Evolutionary conservation across 2,888 invertebrate species (phyloP), one percentile per base, ranked within the genome.

Genomic region (Ochropleura leucogaster): DNA sequence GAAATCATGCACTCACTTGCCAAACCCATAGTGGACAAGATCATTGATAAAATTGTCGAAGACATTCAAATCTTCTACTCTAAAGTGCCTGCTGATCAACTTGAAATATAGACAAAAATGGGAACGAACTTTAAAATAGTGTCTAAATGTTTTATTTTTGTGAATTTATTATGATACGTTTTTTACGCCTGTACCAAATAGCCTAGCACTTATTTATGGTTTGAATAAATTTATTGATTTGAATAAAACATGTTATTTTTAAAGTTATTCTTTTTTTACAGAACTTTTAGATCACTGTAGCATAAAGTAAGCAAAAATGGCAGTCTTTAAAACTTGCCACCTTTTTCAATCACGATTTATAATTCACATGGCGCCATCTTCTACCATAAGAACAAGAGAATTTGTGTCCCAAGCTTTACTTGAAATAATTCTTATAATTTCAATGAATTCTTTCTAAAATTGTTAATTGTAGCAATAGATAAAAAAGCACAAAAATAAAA

Each of bases 1-100:
- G 89, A 90, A 3, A 10, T 94, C 0, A 76, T 90, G 7, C 66
- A 67, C 0, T 81, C 85, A 3, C 3, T 92, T 0, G 92, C 90
- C 4, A 85, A 79, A 10, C 89, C 89, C 0, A 85, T 94, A 12
- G 82, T 94, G 4, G 42, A 77, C 0, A 73, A 87, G 18, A 14
- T 91, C 0, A 5, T 90, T 0, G 46, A 47, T 0, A 69, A 76
- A 46, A 59, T 71, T 0, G 0, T 86, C 0, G 46, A 72, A 0
- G 0, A 1, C 0, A 3, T 90, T 0, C 82, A 85, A 12, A 80
- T 68, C 7, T 74, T 91, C 3, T 72, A 84, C 10, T 0, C 18
- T 0, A 62, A 64, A 0, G 55, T 88, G 0, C 86, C 92, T 0
- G 44, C 72, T 8, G 71, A 87, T 0, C 85, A 92, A 66, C 74